Conservation (phyloP, 2,888 invertebrate species). For the Morpho helenor region DNA sequence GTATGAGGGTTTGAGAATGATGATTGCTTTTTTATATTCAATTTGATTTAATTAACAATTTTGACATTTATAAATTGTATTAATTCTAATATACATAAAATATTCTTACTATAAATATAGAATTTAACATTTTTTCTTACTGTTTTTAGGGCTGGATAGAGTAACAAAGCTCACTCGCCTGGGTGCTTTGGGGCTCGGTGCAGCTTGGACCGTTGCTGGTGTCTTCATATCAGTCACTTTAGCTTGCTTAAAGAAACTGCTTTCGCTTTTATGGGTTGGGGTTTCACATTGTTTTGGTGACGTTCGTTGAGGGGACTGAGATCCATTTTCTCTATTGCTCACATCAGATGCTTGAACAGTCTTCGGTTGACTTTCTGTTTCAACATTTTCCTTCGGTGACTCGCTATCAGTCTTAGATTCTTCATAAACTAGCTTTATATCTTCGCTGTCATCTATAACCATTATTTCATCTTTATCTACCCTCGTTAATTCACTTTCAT, state of each 20-base stretch:
- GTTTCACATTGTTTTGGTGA: constrained; percentile 22
- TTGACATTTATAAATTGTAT: too few relatives aligned
- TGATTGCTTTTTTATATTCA: too few relatives aligned
- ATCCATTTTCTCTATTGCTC: background rate
- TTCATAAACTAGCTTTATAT: constrained; percentile 75
- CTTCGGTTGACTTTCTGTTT: constrained; percentile 19
- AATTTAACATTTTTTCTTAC: constrained; percentile 59
- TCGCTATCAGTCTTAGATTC: constrained; percentile 50
- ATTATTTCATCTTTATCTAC: constrained; percentile 30
- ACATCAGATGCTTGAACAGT: constrained; percentile 2
- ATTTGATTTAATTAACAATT: too few relatives aligned
- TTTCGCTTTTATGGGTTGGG: constrained; percentile 10
- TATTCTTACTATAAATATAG: too few relatives aligned
- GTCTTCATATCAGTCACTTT: constrained; percentile 58
- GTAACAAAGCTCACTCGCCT: constrained; percentile 86
- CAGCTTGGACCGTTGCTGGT: constrained; percentile 36
- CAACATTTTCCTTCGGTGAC: constrained; percentile 26
- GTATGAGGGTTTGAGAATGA: too few relatives aligned
- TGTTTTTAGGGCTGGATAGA: constrained; percentile 87
- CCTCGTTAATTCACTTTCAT: constrained; percentile 33
- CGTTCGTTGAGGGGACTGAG: background rate
- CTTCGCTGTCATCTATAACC: constrained; percentile 66
- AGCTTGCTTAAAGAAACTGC: constrained; percentile 51
- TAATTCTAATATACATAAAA: too few relatives aligned
- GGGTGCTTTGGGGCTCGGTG: constrained; percentile 76